These are phyloP conservation scores for rabbit (Oryctolagus cuniculus) DNA, from an alignment of 2,113 vertebrate species.

Conservation along the genomic window mOryCun1.1 NC_091436.1:156369001-156369500, in stretches of 20 bases:
- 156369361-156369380: accelerated
- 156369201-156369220: neutral
- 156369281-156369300: neutral
- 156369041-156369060: neutral
- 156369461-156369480: neutral
- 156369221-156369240: neutral
- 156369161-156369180: neutral
- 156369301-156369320: neutral
- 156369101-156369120: neutral
- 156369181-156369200: neutral
- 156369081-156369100: neutral
- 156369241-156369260: neutral
- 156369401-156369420: neutral
- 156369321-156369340: neutral
- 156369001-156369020: neutral
- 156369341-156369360: neutral
- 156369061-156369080: neutral
- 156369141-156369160: neutral
- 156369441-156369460: neutral
- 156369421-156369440: neutral
- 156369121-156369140: neutral
- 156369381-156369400: neutral
- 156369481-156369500: neutral
- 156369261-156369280: neutral
- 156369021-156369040: neutral